Conservation (phyloP, 2,888 invertebrate genomes). For the Drosophila ezoana region DNA sequence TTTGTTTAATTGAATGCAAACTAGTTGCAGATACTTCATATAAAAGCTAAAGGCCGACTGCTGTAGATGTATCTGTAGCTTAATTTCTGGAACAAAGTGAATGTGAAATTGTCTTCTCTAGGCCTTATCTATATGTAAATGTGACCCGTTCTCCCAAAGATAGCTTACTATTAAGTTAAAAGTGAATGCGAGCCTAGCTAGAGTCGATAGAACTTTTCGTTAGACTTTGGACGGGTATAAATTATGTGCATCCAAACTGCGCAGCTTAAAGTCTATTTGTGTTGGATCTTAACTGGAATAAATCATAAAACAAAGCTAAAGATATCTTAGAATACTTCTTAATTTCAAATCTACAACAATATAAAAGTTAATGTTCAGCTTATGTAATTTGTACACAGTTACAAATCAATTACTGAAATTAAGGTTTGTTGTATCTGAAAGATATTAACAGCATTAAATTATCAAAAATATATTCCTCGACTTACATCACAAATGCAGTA, state of each 20-base stretch:
- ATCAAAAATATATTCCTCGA: too few species aligned
- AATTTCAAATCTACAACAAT: not conserved
- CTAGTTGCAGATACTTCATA: slow-evolving; percentile 6
- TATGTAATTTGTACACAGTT: not conserved
- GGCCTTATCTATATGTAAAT: too few species aligned
- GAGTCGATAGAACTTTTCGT: not conserved
- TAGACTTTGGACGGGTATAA: not conserved
- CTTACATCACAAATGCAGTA: too few species aligned
- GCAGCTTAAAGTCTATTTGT: not conserved
- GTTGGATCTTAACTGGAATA: not conserved
- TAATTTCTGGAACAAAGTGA: not conserved
- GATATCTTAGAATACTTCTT: too few species aligned
- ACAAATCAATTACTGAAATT: not conserved
- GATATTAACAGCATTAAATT: not conserved
- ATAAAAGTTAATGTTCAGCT: too few species aligned
- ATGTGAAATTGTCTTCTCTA: not conserved
- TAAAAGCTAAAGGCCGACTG: too few species aligned
- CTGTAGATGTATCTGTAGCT: not conserved
- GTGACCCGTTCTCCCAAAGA: too few species aligned
- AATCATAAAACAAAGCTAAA: too few species aligned
- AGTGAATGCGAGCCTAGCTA: not conserved
- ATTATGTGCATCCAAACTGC: not conserved
- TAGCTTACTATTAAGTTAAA: too few species aligned
- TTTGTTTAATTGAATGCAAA: not conserved
- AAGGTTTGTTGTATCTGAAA: too few species aligned